These are phyloP conservation scores for Notospermus geniculatus DNA, from an alignment of 1,140 invertebrate species.

Conservation along the genomic window DNA sequence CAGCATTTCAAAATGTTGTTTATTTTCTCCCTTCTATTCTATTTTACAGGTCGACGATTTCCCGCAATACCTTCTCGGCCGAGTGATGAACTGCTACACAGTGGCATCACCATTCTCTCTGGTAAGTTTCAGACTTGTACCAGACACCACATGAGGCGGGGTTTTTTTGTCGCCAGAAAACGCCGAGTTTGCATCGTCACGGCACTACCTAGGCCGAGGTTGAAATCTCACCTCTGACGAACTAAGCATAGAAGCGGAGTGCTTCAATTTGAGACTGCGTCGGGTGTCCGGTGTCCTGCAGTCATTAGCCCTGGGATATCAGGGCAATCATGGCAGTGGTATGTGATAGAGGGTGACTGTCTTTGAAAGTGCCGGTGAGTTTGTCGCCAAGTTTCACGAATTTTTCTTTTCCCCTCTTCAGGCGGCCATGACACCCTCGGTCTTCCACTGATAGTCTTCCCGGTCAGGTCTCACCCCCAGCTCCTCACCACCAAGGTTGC, in stretches of 20 bases:
- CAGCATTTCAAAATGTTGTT: too few species aligned
- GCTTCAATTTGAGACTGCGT: not conserved
- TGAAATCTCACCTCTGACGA: not conserved
- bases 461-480: not conserved
- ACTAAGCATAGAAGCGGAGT: not conserved
- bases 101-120: not conserved
- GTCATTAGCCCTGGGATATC: not conserved
- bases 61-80: not conserved
- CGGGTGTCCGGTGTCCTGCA: not conserved
- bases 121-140: slow-evolving; percentile 5
- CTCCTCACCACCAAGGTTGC: not conserved
- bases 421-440: slow-evolving; percentile 3
- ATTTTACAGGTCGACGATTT: not conserved
- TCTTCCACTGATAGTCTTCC: slow-evolving; percentile 1
- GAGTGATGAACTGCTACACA: not conserved
- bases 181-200: not conserved
- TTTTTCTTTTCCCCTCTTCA: not conserved
- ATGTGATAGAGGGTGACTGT: not conserved
- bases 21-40: too few species aligned
- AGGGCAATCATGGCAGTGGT: not conserved
- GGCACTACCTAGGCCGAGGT: too few species aligned
- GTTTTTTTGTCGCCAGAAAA: not conserved
- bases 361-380: not conserved
- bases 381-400: not conserved
- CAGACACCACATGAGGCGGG: not conserved